Percentiles rank a stretch among this genome's conserved stretches.
phyloP scores from a whole-genome alignment of 2,797 vertebrate genomes.

The Zonotrichia albicollis region DNA sequence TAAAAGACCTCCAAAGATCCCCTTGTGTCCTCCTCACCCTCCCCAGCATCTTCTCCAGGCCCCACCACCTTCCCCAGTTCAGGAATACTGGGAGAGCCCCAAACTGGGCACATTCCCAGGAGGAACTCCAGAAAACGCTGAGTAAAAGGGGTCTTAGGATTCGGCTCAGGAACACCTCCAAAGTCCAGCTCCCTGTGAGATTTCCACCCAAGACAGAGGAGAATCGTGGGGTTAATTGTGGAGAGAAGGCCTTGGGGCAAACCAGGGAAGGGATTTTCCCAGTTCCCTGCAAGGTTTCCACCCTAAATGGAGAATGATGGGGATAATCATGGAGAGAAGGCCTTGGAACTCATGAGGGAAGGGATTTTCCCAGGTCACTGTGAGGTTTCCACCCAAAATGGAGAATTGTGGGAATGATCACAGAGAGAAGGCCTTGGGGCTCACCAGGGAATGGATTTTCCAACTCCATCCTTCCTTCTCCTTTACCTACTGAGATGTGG shows the following conservation, averaged over 20 bases:
- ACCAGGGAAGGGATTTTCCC: not conserved
- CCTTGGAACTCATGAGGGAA: not conserved
- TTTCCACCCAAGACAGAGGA: too few species aligned
- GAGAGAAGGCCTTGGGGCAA: not conserved
- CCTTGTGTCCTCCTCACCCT: not conserved
- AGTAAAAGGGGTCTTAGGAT: not conserved
- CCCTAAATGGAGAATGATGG: not conserved
- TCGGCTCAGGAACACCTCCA: not conserved
- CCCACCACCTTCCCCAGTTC: not conserved
- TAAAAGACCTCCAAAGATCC: not conserved
- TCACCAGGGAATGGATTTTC: not conserved
- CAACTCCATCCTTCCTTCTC: not conserved
- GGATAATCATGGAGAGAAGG: not conserved
- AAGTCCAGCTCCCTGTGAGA: not conserved
- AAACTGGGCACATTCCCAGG: too few species aligned
- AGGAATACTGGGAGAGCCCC: not conserved
- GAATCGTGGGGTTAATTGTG: accelerated
- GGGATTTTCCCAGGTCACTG: not conserved
- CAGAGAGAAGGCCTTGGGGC: not conserved
- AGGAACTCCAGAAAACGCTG: not conserved
- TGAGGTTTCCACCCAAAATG: too few species aligned
- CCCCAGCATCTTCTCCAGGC: not conserved
- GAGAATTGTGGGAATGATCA: not conserved
- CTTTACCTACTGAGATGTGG: accelerated
- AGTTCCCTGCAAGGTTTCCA: not conserved